Base-by-base conservation (phyloP, 2,797 vertebrate genomes). In the Orientallactaga sibirica region DNA sequence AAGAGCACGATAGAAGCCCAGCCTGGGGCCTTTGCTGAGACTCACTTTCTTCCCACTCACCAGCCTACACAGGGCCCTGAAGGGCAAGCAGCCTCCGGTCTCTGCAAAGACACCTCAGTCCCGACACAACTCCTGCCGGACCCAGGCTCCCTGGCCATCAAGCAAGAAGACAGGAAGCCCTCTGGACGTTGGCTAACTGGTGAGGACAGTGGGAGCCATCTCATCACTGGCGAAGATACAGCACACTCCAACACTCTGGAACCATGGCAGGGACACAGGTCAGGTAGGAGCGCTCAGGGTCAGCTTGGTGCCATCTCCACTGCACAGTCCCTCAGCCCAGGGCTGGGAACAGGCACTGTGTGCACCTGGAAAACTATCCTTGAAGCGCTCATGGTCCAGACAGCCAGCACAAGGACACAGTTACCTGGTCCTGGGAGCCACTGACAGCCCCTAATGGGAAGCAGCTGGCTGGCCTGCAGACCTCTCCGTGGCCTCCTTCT, bases 241-340 rank as follows among this genome's bases (percentile, higher is more conserved):
- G 62, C 25, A n/a, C 33, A n/a, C 29, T 7, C 58, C 64, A 33
- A 52, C 20, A 11, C 33, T 77, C 55, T 73, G 20, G 6, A 43
- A n/a, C 1, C 22, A 71, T 10, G 48, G 12, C 7, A 0, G 33
- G 0, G 0, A 6, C 75, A 64, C 3, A 24, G 7, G 27, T 61
- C 9, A 27, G 78, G 25, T 9, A n/a, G 58, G 64, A 11, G 48
- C 14, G 27, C 85, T 81, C 61, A 7, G 5, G 1, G 52, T 83
- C 74, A 41, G 74, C 33, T 41, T 2, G 1, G 37, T 19, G 16
- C 3, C 11, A 2, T 27, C 67, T 92, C n/a, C 58, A 77, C 55
- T 48, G 27, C 0, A 0, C 55, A 14, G 55, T 14, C 55, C 14
- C 55, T 58, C 55, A 58, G 55, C 55, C 14, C 55, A 58, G 55